phyloP scores from a whole-genome alignment of 2,888 invertebrate genomes.

The Uropetala carovei region DNA sequence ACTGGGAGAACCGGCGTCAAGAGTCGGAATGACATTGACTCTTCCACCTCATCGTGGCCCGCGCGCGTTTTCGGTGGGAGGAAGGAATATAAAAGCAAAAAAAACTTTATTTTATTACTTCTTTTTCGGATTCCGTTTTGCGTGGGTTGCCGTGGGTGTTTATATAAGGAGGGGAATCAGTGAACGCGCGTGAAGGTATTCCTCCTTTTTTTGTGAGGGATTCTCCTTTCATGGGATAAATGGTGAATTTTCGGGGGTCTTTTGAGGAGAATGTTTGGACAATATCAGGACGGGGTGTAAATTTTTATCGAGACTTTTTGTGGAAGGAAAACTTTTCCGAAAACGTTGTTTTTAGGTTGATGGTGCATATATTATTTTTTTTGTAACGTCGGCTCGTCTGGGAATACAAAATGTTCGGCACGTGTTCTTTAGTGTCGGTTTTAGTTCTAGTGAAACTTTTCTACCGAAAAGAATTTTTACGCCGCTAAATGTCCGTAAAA shows the following conservation, averaged over 20 bases:
- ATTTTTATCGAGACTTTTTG: not conserved
- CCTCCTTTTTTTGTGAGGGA: not conserved
- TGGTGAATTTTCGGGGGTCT: not conserved
- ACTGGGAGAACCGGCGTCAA: conserved; percentile 15
- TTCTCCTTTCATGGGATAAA: not conserved
- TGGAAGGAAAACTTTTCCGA: not conserved
- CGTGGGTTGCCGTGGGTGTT: not conserved
- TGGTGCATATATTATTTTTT: not conserved
- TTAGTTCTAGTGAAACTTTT: not conserved
- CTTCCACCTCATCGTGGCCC: conserved; percentile 8
- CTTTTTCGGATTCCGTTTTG: not conserved
- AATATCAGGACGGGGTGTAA: not conserved
- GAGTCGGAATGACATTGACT: conserved; percentile 24
- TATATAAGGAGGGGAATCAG: not conserved
- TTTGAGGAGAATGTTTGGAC: not conserved
- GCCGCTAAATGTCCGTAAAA: not conserved
- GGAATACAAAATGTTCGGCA: not conserved
- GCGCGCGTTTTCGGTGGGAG: not conserved
- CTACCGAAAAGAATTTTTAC: not conserved
- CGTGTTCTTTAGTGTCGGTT: not conserved
- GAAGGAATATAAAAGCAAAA: not conserved
- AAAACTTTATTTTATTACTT: not conserved
- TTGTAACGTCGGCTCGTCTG: no score
- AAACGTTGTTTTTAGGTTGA: not conserved
- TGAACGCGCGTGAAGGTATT: not conserved